Conservation (phyloP, 2,113 vertebrate genomes). For the Antennarius striatus region DNA sequence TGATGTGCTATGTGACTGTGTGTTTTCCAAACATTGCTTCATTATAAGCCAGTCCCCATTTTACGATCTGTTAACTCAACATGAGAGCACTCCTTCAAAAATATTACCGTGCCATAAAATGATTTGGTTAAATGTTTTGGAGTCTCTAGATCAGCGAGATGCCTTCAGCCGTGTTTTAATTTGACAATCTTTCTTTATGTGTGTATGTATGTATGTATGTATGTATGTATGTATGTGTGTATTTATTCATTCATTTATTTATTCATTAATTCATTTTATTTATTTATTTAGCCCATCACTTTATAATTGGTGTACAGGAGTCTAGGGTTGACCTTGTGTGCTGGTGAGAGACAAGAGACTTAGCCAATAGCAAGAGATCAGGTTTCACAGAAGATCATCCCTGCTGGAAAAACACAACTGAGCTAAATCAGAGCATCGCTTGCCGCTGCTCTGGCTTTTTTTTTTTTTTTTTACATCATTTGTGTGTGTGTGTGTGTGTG, state of each 20-base stretch:
- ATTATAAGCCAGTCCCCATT: conserved; percentile 10
- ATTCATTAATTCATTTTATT: background rate
- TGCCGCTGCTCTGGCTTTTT: conserved; percentile 51
- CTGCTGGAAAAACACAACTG: conserved; percentile 50
- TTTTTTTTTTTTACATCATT: conserved; percentile 44
- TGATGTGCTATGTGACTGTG: conserved; percentile 55
- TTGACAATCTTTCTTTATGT: conserved; percentile 55
- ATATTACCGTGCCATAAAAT: conserved; percentile 13
- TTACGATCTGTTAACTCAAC: conserved; percentile 18
- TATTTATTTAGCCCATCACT: conserved; percentile 56
- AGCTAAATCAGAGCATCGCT: conserved; percentile 65
- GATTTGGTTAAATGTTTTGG: conserved; percentile 28
- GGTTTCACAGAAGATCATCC: conserved; percentile 69
- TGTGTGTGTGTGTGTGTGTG: conserved; percentile 18
- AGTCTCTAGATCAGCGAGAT: conserved; percentile 49
- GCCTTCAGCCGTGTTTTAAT: conserved; percentile 50
- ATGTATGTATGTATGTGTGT: background rate
- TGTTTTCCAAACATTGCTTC: conserved; percentile 46
- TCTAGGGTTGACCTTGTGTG: conserved; percentile 68
- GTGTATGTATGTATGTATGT: no score
- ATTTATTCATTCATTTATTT: no score
- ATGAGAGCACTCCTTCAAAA: conserved; percentile 3
- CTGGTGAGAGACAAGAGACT: conserved; percentile 63
- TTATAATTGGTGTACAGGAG: conserved; percentile 67
- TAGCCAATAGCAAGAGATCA: conserved; percentile 70